Base-by-base conservation (phyloP, 2,797 vertebrate genomes). In the Lacerta viridis region DNA sequence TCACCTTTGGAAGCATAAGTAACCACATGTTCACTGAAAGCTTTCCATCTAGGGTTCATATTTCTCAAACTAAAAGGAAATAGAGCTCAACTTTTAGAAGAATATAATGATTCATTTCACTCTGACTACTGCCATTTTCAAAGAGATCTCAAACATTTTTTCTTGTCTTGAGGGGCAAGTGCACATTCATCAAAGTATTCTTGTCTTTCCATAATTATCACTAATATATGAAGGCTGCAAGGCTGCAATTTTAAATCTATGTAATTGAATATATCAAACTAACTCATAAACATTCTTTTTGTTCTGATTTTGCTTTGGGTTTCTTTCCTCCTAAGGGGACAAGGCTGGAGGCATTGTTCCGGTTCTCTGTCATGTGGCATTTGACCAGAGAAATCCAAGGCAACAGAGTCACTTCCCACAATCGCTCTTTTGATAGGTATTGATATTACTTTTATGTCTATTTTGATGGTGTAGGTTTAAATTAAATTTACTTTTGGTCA, bases 321-420 rank as follows among this genome's bases (percentile, higher is more conserved):
- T 89, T 75, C 33, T 76, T 89, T 91, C 36, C 27, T 89, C 43
- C 69, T 33, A 85, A 98, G 98, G 96, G 97, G 43, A 97, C 98
- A 7, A 97, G 98, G 80, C 91, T 99, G 95, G 99, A 99, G 95
- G 98, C 99, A 0, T 97, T 99, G 18, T 99, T 98, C 92, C 96
- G 99, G 76, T 99, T 99, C 91, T 99, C 99, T 1, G 97, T 99
- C 86, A 97, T 99, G 90, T 99, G 99, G 99, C 99, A 99, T 95
- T 97, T 99, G 95, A 99, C 98, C 2, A 96, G 99, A 83, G 99
- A 99, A 94, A 98, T 98, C 92, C 98, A 99, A 90, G 97, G 96
- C 92, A 98, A 96, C 95, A 97, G 98, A 89, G 98, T 98, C 89
- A 97, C 98, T 11, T 99, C 98, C 69, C 98, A 98, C 91, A 98